A percentile compares a stretch with the other conserved stretches of the same genome.
These are phyloP conservation scores for Macrophya annulata DNA, from an alignment of 2,888 invertebrate genomes.

Conservation along the genomic window DNA sequence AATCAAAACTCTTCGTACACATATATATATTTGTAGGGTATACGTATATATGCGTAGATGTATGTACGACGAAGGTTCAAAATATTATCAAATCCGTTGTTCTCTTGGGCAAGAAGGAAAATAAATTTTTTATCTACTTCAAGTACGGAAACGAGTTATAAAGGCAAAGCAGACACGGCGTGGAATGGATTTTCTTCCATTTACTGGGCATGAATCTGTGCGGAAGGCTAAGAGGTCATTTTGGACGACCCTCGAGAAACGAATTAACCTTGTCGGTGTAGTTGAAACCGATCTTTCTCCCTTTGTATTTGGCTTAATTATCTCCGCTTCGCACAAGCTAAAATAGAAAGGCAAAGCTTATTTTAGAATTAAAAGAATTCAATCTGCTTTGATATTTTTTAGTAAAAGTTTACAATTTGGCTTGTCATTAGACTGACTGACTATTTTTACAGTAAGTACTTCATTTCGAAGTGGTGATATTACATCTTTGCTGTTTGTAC, in stretches of 20 bases:
- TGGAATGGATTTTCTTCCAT: neutral
- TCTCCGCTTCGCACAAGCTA: neutral
- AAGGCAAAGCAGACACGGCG: neutral
- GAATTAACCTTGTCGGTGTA: conserved; percentile 1
- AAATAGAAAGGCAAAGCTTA: neutral
- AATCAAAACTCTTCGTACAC: conserved; percentile 19
- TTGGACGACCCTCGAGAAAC: neutral
- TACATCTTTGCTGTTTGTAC: neutral
- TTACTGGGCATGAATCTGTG: neutral
- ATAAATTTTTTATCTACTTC: neutral
- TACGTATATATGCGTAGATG: neutral
- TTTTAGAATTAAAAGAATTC: neutral
- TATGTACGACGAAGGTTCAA: neutral
- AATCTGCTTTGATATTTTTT: neutral
- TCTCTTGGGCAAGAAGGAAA: too few relatives aligned
- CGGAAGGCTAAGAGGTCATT: conserved; percentile 5
- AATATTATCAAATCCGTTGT: neutral
- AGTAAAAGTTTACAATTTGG: neutral
- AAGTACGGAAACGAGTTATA: neutral
- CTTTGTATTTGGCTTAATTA: neutral
- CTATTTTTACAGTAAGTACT: neutral
- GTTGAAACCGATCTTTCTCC: neutral
- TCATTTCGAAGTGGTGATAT: neutral
- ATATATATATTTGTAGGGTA: neutral
- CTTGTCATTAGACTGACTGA: neutral